Evolutionary conservation across 2,113 vertebrate genomes (phyloP), one percentile per base, ranked within the genome.

Genomic region (Eolophus roseicapilla): DNA sequence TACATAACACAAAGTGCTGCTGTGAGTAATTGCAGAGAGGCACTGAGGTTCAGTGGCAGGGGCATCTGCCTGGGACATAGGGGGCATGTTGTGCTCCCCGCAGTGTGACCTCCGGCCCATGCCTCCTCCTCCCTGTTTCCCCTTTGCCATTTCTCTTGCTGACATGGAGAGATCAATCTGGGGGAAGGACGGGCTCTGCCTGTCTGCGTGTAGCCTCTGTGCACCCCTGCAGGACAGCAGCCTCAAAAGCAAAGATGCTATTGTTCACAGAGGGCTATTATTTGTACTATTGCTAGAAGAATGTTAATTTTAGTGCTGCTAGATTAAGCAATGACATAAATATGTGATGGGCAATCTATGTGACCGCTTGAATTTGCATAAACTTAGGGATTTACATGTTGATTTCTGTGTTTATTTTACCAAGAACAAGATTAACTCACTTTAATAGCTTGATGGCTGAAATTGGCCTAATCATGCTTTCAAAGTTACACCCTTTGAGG

Each of bases 321-420:
- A 69, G 80, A 64, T 83, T 80, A 83, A 81, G 59, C 60, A 73
- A 17, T 39, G 44, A 55, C n/a, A 92, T 74, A 82, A 83, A 64
- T 79, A 59, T 6, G 52, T 60, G 74, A 81, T 62, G 69, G 55
- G n/a, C 67, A 88, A 86, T 82, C 71, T 80, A 18, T 44, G 41
- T 6, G 18, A 74, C 75, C 62, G 46, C 75, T 87, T 73, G 59
- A 46, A 82, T 67, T 79, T 79, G 29, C 63, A 60, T 93, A 64
- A 64, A 60, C 3, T 82, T 80, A 13, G 17, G 47, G 10, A 31
- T 29, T 69, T 46, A n/a, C 13, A 3, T 82, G 82, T 88, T 88
- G 29, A 35, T 94, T 85, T 80, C 52, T 55, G 47, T 46, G n/a
- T 52, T 90, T 90, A 31, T 88, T 93, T 93, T 57, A 55, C 43